Base-by-base conservation (phyloP, 2,113 vertebrate species). In the Hydrochoerus hydrochaeris region DNA sequence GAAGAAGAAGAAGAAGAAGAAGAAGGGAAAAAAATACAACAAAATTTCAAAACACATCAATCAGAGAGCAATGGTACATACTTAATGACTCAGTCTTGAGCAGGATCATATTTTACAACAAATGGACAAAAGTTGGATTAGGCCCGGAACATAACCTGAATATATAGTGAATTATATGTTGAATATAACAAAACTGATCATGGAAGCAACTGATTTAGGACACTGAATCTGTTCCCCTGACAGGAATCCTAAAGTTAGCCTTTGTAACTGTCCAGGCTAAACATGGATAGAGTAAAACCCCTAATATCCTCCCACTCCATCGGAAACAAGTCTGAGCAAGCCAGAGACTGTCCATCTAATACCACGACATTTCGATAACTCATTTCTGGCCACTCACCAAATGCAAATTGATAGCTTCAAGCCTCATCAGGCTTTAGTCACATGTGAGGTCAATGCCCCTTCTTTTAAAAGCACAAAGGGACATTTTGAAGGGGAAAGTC, bases 401-500 rank as follows among this genome's bases (percentile, higher is more conserved):
- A 88, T 94, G 95, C 93, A 97, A 96, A 96, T 97, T 6, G 46
- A 95, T 92, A 90, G 94, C 83, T 81, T 95, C 90, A 49, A 91
- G 96, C 95, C 92, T 95, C 89, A 93, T 98, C 96, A 95, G 85
- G 65, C 54, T 57, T 95, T 91, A 93, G 95, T 85, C 96, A 97
- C 12, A 4, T 1, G 38, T 71, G 58, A 95, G 92, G 90, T 92
- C 75, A 96, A 96, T 95, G 93, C 78, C 86, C 81, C 12, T 28
- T 94, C 97, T 97, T 78, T 81, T 88, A 93, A 96, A 97, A 96
- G 83, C 54, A 16, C 32, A 75, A 95, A 94, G 85, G 88, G 91
- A 85, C 57, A 13, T 98, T 98, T 78, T 97, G 96, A 97, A 81
- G 65, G 80, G 93, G 95, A 97, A 98, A 96, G 94, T 89, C 95